phyloP scores from a whole-genome alignment of 2,113 vertebrate species.

The Lagopus leucura region DNA sequence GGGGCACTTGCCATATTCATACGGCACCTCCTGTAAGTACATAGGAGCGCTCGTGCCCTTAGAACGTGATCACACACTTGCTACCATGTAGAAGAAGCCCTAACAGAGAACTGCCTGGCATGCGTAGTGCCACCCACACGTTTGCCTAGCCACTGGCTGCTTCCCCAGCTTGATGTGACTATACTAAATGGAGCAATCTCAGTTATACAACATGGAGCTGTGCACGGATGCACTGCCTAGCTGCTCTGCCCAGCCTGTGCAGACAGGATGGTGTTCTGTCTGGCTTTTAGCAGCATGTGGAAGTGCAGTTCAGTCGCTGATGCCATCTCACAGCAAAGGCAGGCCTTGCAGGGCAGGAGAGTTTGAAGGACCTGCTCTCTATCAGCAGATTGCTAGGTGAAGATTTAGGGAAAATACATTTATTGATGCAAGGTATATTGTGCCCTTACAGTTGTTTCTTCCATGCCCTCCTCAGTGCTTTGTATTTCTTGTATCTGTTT shows the following conservation, averaged over 20 bases:
- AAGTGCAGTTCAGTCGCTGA: no score
- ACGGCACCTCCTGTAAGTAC: neutral
- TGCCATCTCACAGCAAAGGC: fast-evolving
- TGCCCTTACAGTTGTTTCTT: fast-evolving
- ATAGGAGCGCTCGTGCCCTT: neutral
- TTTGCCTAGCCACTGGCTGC: fast-evolving
- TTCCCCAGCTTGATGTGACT: neutral
- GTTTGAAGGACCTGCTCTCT: neutral
- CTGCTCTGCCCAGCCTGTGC: neutral
- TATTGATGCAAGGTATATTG: neutral
- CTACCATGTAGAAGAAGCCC: neutral
- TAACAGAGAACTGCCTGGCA: neutral
- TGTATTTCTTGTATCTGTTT: conserved; percentile 1
- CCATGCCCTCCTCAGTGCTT: neutral
- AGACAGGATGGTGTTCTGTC: neutral
- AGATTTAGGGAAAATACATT: neutral
- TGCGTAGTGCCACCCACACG: fast-evolving
- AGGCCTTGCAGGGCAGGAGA: neutral
- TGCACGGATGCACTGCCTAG: fast-evolving
- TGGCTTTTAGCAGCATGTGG: neutral
- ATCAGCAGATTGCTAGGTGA: neutral
- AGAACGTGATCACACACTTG: neutral
- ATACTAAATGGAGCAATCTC: fast-evolving
- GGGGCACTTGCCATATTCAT: neutral
- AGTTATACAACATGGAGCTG: fast-evolving